Conservation (phyloP, 2,113 vertebrate genomes). For the Baryphthengus martii region DNA sequence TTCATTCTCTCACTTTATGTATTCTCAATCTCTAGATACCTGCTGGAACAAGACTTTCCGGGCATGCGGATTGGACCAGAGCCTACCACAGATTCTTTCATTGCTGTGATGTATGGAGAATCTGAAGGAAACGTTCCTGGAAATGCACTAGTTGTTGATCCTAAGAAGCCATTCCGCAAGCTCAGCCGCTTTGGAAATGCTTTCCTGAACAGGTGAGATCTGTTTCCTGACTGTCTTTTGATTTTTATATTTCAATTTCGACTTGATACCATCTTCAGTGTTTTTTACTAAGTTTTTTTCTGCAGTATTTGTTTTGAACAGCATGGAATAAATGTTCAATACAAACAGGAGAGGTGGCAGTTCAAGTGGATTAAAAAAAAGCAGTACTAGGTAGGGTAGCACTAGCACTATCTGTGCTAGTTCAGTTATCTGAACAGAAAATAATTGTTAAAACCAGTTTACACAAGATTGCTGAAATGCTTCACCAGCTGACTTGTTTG, state of each 20-base stretch:
- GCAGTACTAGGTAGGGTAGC: background rate
- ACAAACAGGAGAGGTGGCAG: background rate
- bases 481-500: background rate
- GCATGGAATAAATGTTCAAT: background rate
- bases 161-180: conserved; percentile 94
- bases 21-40: conserved; percentile 74
- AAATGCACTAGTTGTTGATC: conserved; percentile 94
- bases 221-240: background rate
- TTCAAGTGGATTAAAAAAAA: background rate
- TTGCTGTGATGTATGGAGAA: conserved; percentile 95
- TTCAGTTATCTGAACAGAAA: background rate
- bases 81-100: conserved; percentile 95
- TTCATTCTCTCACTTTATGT: background rate
- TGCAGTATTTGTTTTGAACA: background rate
- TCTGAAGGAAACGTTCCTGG: conserved; percentile 90
- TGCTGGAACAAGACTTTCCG: conserved; percentile 94
- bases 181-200: conserved; percentile 94
- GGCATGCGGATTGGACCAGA: conserved; percentile 97
- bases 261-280: background rate
- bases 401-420: background rate
- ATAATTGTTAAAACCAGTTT: background rate
- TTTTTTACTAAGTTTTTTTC: background rate
- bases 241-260: background rate
- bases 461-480: background rate
- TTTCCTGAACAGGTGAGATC: conserved; percentile 90